Base-by-base conservation (phyloP, 2,113 vertebrate genomes). In the Trematocara unimaculatum region DNA sequence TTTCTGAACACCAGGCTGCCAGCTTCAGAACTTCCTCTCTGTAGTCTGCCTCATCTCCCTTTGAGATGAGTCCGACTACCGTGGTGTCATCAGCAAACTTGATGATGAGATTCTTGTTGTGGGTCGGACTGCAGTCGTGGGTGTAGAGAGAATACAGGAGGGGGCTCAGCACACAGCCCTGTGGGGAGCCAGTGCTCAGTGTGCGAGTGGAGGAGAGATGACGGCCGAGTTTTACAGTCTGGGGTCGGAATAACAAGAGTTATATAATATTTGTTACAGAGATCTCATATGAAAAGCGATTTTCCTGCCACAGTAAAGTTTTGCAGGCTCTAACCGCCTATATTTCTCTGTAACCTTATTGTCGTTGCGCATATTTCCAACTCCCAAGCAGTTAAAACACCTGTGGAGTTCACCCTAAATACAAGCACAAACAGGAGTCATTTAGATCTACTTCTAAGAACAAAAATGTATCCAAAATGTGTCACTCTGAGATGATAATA, bases 291-390 rank as follows among this genome's bases (percentile, higher is more conserved):
- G 7, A 49, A 49, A 49, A 77, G 42, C 6, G 1, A 11, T 49
- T 49, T 49, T 49, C 72, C 26, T 31, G 72, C 10, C 26, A 77
- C 26, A 51, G 40, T 31, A 49, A 77, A 49, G 15, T 31, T 49
- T 47, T 31, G 23, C 23, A 29, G 23, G 3, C 70, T 49, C 42
- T 26, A 72, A 72, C 5, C 2, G 1, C 38, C 15, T 23, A 7
- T 49, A 77, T 18, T 49, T 77, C 42, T 49, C 42, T 31, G 15
- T 77, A 77, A 47, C 42, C 42, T 77, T 31, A 4, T 10, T 31
- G 15, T 5, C 0, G 3, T 17, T 42, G n/a, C 0, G 0, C 42
- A 17, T 47, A 74, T 45, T 47, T 74, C n/a, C n/a, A 67, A 40
- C 14, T 47, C 8, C 40, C 67, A 17, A 72, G 40, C 23, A 47